These are phyloP conservation scores for Cochlearius cochlearius DNA, from an alignment of 2,113 vertebrate genomes.

Conservation along the genomic window DNA sequence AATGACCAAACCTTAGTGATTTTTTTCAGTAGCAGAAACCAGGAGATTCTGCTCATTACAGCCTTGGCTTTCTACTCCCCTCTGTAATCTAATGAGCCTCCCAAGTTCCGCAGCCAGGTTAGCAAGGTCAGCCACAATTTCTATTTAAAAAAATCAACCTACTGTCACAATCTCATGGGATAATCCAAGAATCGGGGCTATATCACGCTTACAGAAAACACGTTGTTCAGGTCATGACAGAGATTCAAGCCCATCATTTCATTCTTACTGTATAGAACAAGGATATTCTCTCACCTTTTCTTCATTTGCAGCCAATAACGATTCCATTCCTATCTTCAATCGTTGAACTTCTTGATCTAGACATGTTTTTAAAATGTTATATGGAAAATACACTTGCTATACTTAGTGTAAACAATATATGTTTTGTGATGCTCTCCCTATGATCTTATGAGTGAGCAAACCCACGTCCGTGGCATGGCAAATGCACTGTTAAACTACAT, in stretches of 20 bases:
- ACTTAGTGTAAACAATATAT: not conserved
- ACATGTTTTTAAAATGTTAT: conserved; percentile 22
- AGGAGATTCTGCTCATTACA: not conserved
- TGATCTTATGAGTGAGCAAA: not conserved
- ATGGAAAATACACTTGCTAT: not conserved
- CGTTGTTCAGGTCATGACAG: not conserved
- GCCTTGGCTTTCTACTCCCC: not conserved
- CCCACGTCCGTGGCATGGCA: not conserved
- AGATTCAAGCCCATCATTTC: not conserved
- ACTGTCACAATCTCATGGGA: not conserved
- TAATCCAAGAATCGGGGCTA: not conserved
- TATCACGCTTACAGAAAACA: rapidly evolving
- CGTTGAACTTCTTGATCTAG: conserved; percentile 91
- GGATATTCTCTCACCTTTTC: conserved; percentile 84
- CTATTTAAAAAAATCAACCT: not conserved
- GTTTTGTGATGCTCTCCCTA: not conserved
- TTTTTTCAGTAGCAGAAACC: not conserved
- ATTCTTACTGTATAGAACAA: not conserved
- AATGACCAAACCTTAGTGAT: not conserved
- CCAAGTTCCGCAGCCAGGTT: not conserved
- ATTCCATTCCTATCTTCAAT: conserved; percentile 90
- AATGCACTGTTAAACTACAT: not conserved
- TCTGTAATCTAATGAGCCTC: not conserved
- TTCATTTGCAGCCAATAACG: conserved; percentile 85
- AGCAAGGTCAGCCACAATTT: not conserved